Evolutionary conservation across 2,888 invertebrate species (phyloP).

Genomic region (Arctia plantaginis): DNA sequence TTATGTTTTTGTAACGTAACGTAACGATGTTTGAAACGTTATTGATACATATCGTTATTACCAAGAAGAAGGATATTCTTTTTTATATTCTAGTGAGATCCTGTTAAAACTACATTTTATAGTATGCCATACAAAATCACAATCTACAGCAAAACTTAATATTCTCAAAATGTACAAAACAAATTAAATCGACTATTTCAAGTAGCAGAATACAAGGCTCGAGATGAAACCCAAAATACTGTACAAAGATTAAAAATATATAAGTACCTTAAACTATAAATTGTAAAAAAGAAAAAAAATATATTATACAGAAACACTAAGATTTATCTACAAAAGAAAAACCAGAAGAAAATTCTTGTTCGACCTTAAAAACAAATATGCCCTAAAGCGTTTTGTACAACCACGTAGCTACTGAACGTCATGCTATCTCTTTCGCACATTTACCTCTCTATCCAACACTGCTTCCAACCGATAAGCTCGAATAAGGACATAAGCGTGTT

Average conservation of each 20-base stretch:
- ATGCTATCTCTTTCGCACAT: slow-evolving; percentile 85
- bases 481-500: slow-evolving; percentile 87
- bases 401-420: slow-evolving; percentile 46
- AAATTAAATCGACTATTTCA: neutral
- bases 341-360: neutral
- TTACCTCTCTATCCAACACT: slow-evolving; percentile 88
- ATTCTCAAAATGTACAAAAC: neutral
- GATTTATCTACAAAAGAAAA: neutral
- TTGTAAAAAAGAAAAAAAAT: neutral
- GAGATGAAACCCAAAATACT: neutral
- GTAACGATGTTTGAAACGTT: neutral
- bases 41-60: neutral
- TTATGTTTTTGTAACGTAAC: neutral
- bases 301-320: neutral
- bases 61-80: neutral
- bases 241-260: neutral
- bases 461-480: slow-evolving; percentile 87
- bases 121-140: slow-evolving; percentile 21
- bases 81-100: neutral
- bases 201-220: slow-evolving; percentile 1
- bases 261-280: neutral
- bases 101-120: neutral
- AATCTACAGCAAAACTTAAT: neutral
- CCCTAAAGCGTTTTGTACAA: slow-evolving; percentile 2
- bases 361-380: neutral